These are phyloP conservation scores for Nothocercus julius DNA, from an alignment of 2,113 vertebrate species.

Conservation along the genomic window DNA sequence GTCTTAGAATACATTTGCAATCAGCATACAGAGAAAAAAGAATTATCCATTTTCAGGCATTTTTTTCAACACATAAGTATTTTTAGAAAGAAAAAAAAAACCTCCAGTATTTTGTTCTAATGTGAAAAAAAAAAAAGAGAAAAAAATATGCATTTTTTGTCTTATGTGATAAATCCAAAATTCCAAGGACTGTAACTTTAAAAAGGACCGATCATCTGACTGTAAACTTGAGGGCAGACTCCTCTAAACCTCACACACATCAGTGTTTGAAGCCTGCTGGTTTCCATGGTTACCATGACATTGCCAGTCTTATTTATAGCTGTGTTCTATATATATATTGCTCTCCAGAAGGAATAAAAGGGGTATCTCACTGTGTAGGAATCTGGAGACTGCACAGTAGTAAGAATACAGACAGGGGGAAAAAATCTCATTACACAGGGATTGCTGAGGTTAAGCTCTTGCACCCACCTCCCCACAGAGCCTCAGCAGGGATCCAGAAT, in stretches of 20 bases:
- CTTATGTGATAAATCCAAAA: slow-evolving; percentile 7
- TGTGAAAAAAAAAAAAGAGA: background rate
- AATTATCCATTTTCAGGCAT: background rate
- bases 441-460: background rate
- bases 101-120: background rate
- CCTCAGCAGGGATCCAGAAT: too few relatives aligned
- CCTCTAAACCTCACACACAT: slow-evolving; percentile 47
- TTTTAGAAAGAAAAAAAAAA: fast-evolving
- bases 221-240: slow-evolving; percentile 66
- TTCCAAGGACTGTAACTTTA: slow-evolving; percentile 39
- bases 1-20: background rate
- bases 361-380: slow-evolving; percentile 71
- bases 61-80: background rate
- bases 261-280: slow-evolving; percentile 62
- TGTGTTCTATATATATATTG: slow-evolving; percentile 68
- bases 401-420: background rate
- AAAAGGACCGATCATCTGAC: slow-evolving; percentile 39
- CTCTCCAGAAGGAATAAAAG: slow-evolving; percentile 74
- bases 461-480: fast-evolving
- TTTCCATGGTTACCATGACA: slow-evolving; percentile 78
- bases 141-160: background rate
- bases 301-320: slow-evolving; percentile 80
- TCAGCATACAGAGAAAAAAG: background rate
- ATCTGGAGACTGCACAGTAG: slow-evolving; percentile 52
- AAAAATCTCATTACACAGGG: slow-evolving; percentile 44